Evolutionary conservation across 2,113 vertebrate species (phyloP).

Genomic region (Rhagologus leucostigma): DNA sequence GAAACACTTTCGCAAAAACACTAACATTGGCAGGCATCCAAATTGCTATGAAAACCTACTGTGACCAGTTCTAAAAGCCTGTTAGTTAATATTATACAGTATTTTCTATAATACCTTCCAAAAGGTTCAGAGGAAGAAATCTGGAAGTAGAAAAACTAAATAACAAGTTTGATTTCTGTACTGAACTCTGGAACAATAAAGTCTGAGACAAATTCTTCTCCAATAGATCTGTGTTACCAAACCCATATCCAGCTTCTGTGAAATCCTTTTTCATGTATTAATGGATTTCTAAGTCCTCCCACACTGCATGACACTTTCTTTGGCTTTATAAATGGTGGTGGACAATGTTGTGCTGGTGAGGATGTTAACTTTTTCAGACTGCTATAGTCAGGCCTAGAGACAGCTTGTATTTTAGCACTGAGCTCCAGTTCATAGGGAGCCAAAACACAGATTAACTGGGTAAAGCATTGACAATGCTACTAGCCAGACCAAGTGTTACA

Average conservation of each 20-base stretch:
- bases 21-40: constrained; percentile 13
- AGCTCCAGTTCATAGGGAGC: neutral
- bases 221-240: neutral
- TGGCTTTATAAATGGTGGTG: neutral
- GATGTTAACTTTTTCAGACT: neutral
- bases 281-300: neutral
- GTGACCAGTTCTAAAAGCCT: neutral
- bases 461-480: neutral
- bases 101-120: neutral
- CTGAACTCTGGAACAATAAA: neutral
- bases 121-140: neutral
- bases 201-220: neutral
- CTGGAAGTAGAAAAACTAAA: neutral
- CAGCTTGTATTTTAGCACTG: neutral
- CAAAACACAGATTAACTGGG: neutral
- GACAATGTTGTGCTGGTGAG: neutral
- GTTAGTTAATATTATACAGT: neutral
- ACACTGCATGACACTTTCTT: neutral
- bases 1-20: neutral
- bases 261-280: neutral
- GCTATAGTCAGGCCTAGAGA: neutral
- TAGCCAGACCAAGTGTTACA: neutral
- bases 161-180: neutral
- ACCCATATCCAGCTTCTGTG: neutral
- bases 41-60: neutral